Percentiles rank a stretch among this genome's conserved stretches.
These are phyloP conservation scores for Brachypodius melanocephalos DNA, from an alignment of 2,113 vertebrate species.

Conservation along the genomic window DNA sequence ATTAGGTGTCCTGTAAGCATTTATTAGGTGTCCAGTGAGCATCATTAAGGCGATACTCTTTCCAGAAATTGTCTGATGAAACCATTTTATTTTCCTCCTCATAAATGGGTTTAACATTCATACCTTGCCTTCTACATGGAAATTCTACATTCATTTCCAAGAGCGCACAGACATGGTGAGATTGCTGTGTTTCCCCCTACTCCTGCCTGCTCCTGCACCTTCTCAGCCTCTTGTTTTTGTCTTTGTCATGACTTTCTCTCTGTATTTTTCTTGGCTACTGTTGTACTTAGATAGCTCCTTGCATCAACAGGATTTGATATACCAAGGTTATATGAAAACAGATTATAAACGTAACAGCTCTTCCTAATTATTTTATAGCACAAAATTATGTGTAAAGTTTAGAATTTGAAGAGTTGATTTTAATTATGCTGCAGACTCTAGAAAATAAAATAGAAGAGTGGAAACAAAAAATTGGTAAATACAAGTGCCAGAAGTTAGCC, in stretches of 20 bases:
- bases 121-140: not conserved
- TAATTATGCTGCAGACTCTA: slow-evolving; percentile 72
- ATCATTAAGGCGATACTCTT: not conserved
- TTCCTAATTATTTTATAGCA: not conserved
- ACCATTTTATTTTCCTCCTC: not conserved
- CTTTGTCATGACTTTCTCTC: not conserved
- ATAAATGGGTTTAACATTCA: not conserved
- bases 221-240: not conserved
- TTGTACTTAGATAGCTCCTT: not conserved
- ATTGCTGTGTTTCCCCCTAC: not conserved
- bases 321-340: not conserved
- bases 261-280: not conserved
- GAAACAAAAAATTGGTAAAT: slow-evolving; percentile 71
- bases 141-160: not conserved
- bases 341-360: not conserved
- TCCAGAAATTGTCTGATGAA: not conserved
- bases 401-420: not conserved
- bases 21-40: accelerated
- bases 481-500: slow-evolving; percentile 63
- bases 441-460: slow-evolving; percentile 76
- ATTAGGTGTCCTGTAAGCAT: not conserved
- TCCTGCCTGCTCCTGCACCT: not conserved
- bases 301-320: not conserved
- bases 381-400: not conserved
- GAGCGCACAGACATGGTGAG: not conserved